A percentile compares a stretch with the other conserved stretches of the same genome.
These are phyloP conservation scores for Apogon hyalosoma DNA, from an alignment of 2,797 vertebrate species.

Conservation along the genomic window DNA sequence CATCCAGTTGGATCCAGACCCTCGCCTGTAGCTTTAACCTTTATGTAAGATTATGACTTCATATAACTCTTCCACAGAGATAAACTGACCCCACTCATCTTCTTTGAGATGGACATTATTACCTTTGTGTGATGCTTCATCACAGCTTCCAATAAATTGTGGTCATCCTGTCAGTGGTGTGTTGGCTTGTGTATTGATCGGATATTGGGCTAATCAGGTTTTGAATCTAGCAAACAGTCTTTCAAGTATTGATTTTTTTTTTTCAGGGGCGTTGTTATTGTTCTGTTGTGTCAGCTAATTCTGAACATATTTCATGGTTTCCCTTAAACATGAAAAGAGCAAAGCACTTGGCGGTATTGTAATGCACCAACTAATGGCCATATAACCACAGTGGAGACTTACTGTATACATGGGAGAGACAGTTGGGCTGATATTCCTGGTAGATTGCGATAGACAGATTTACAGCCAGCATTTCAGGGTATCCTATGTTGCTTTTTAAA, in stretches of 20 bases:
- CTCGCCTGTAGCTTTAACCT: conserved; percentile 32
- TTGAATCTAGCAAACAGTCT: conserved; percentile 33
- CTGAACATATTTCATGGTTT: conserved; percentile 31
- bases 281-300: conserved; percentile 24
- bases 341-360: conserved; percentile 13
- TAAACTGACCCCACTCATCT: conserved; percentile 48
- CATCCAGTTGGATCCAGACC: conserved; percentile 39
- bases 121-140: conserved; percentile 28
- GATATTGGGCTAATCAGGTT: conserved; percentile 59
- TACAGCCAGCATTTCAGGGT: conserved; percentile 19
- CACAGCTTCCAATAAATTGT: conserved; percentile 50
- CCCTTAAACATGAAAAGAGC: conserved; percentile 42
- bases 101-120: conserved; percentile 56
- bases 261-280: conserved; percentile 39
- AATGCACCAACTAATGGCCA: conserved; percentile 34
- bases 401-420: conserved; percentile 30
- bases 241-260: conserved; percentile 57
- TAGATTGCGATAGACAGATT: conserved; percentile 29
- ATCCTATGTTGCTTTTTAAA: conserved; percentile 35
- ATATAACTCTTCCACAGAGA: conserved; percentile 32
- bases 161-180: conserved; percentile 21
- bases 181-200: conserved; percentile 49
- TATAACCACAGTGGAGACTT: conserved; percentile 27
- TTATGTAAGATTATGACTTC: conserved; percentile 47
- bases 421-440: conserved; percentile 32